Base-by-base conservation (phyloP, 1,140 invertebrate genomes). In the Glossosoma conforme region DNA sequence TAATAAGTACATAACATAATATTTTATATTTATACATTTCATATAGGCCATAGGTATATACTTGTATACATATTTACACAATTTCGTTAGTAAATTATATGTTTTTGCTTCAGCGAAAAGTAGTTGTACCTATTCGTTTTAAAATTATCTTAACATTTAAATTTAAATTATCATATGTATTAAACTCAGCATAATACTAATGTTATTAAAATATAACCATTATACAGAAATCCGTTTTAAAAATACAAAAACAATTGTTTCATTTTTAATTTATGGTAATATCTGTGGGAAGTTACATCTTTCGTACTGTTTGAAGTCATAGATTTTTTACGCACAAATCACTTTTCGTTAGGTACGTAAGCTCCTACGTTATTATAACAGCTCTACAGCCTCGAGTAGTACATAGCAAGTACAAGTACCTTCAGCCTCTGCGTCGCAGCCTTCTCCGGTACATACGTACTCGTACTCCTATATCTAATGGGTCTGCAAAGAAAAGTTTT, bases 401-500 rank as follows among this genome's bases (percentile, higher is more conserved):
- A 11, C 32, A 15, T 33, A 33, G n/a, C n/a, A n/a, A n/a, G n/a
- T n/a, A n/a, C n/a, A n/a, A n/a, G 32, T 33, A 33, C 32, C 32
- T 32, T 11, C 45, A 35, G 45, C 44, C 15, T 33, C 32, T 33
- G 15, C 44, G 44, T 14, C n/a, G 45, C 19, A 25, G 41, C 22
- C 33, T 21, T n/a, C n/a, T 32, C 8, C 28, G 14, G 18, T 44
- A 52, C 43, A 32, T 42, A 20, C 38, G 42, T 44, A 28, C 24
- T 6, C 32, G 38, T 36, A 30, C 36, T 35, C 60, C 63, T 67
- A 68, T 69, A 69, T 71, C 67, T 74, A 74, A 73, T 73, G 69
- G 70, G 65, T 69, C 70, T 67, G 70, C 69, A 73, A 74, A 74
- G 71, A 72, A 74, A 74, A 74, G 67, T 74, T 74, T 74, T 73